phyloP scores from a whole-genome alignment of 2,113 vertebrate species.

The Lathamus discolor region DNA sequence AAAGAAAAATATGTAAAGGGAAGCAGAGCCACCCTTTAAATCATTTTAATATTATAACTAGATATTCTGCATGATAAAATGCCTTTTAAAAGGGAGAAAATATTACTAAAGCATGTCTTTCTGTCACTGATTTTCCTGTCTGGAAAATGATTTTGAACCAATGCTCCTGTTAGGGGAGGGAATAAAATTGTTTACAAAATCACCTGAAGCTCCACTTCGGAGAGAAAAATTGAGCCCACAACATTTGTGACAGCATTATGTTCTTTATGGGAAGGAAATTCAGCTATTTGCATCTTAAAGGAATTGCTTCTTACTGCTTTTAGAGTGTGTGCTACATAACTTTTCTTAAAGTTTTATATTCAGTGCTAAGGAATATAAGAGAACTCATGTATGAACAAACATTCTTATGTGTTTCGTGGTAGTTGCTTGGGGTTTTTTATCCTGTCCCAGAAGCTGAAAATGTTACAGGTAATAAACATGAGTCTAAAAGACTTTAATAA shows the following conservation, averaged over 20 bases:
- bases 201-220: background rate
- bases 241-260: background rate
- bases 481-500: background rate
- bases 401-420: background rate
- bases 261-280: background rate
- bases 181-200: background rate
- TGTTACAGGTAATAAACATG: background rate
- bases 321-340: background rate
- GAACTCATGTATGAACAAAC: background rate
- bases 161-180: background rate
- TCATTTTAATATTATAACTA: background rate
- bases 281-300: background rate
- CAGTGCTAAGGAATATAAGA: background rate
- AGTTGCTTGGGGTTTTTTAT: background rate
- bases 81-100: background rate
- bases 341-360: background rate
- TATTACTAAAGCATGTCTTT: background rate
- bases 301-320: background rate
- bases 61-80: background rate
- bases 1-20: background rate
- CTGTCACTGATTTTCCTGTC: background rate
- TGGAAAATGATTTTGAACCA: background rate
- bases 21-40: background rate
- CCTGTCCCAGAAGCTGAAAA: background rate
- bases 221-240: background rate